Conservation (phyloP, 2,113 vertebrate species). For the Picathartes gymnocephalus region DNA sequence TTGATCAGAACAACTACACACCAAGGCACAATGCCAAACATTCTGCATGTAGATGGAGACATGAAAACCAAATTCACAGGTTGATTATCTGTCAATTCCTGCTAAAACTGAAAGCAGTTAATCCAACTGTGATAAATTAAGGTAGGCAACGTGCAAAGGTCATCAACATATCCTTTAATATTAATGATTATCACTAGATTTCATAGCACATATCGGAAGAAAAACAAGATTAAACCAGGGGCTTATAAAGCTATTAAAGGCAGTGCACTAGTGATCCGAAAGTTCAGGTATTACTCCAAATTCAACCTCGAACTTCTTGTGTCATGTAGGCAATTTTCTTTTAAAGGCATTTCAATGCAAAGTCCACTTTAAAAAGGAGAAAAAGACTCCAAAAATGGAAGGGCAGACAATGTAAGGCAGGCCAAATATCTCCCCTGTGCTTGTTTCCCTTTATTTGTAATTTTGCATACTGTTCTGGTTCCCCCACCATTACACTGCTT, state of each 20-base stretch:
- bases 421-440: neutral
- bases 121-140: neutral
- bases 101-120: neutral
- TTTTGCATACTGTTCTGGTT: neutral
- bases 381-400: neutral
- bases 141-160: neutral
- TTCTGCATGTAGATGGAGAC: neutral
- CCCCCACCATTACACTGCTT: neutral
- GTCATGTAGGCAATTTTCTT: neutral
- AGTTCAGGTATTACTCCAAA: neutral
- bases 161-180: neutral
- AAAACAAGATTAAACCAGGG: neutral
- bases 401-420: neutral
- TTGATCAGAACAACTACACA: neutral
- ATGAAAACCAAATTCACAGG: neutral
- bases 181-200: neutral
- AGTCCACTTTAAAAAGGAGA: neutral
- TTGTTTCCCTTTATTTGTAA: neutral
- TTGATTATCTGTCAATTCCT: neutral
- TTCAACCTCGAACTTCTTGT: neutral
- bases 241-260: neutral
- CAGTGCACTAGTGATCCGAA: neutral
- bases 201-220: neutral
- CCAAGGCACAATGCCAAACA: conserved; percentile 6
- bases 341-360: neutral